Percentiles rank a stretch among this genome's conserved stretches.
phyloP scores from a whole-genome alignment of 2,888 invertebrate species.

The Zelleria hepariella region DNA sequence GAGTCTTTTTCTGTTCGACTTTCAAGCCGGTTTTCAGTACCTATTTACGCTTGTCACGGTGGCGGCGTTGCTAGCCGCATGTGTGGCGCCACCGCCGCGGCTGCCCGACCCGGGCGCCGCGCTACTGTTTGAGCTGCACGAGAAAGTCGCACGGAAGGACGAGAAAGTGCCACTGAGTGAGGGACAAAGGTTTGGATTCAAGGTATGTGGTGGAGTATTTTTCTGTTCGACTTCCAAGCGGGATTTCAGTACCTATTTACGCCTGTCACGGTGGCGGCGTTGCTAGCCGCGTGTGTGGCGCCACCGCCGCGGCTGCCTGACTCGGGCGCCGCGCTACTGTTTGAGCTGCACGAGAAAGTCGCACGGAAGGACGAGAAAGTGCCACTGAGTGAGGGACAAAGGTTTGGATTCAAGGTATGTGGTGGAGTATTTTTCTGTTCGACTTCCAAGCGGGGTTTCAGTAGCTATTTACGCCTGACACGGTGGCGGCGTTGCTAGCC shows the following conservation, averaged over 20 bases:
- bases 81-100: conserved; percentile 70
- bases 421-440: no score
- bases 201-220: no score
- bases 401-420: conserved; percentile 63
- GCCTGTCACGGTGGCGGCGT: conserved; percentile 72
- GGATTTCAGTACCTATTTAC: no score
- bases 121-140: conserved; percentile 69
- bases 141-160: conserved; percentile 45
- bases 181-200: conserved; percentile 59
- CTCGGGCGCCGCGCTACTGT: conserved; percentile 69
- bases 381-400: conserved; percentile 42
- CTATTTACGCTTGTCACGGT: conserved; percentile 76
- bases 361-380: conserved; percentile 49
- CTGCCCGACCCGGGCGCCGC: conserved; percentile 73
- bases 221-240: no score
- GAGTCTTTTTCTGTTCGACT: no score
- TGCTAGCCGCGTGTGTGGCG: conserved; percentile 70
- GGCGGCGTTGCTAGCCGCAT: conserved; percentile 68
- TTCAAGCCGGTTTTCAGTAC: no score
- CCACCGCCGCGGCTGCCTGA: conserved; percentile 71
- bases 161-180: conserved; percentile 37
- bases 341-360: conserved; percentile 66
- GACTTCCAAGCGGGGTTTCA: no score
- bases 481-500: conserved; percentile 70
- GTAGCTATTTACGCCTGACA: conserved; percentile 77